Evolutionary conservation across 2,888 invertebrate species (phyloP), one percentile per base, ranked within the genome.

Genomic region (Graphium colonna): DNA sequence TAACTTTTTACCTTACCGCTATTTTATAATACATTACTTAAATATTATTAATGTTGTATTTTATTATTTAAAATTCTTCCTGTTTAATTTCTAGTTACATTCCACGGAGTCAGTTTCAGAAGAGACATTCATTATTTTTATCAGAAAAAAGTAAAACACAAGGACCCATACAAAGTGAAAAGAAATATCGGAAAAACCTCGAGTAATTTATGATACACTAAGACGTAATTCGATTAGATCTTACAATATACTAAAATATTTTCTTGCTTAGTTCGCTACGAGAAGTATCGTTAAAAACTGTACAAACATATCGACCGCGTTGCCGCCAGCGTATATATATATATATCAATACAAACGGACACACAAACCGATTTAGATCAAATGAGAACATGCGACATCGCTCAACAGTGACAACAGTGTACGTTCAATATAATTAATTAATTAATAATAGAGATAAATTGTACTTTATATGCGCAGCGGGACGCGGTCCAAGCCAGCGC

Each of bases 11-110:
- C 85, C 88, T 87, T 88, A 88, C 55, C 66, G 62, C 86, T 88
- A 88, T 65, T 82, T 86, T 89, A 89, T 89, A 88, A 87, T 89
- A 88, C 88, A 89, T 85, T 84, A 88, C 88, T 88, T 89, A 85
- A 74, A 74, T 75, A 76, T 81, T 77, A 84, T 79, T 82, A 80
- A 84, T 83, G 82, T 82, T 82, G 85, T 86, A 82, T 81, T 84
- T 83, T 72, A 79, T 79, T 77, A 83, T 78, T 87, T 86, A 86
- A 87, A 88, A 86, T 84, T 85, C 80, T 79, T 86, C 84, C 85
- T 77, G 86, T 87, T 85, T 78, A 79, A 76, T 73, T 72, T 79
- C 80, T 86, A 87, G 84, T 84, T 84, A 84, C 82, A 85, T 73
- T 77, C 73, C 81, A 81, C 75, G 77, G 84, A 85, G 78, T 79